A percentile compares a stretch with the other conserved stretches of the same genome.
Conservation (phyloP, 2,888 invertebrate genomes). For the Halocaridina rubra region DNA sequence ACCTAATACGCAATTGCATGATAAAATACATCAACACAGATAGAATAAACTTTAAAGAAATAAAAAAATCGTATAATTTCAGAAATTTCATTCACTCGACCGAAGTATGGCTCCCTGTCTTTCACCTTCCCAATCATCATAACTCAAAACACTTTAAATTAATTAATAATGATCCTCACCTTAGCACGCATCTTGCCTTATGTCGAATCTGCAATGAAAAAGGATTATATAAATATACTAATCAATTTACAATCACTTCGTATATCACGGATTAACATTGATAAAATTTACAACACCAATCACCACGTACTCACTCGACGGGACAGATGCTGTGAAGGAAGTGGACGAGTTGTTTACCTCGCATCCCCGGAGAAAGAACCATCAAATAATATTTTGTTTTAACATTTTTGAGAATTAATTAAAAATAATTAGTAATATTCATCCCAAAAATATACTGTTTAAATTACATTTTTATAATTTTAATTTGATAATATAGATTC, state of each 20-base stretch:
- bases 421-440: neutral
- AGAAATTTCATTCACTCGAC: too few species aligned
- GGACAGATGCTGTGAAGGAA: slow-evolving; percentile 2
- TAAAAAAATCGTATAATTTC: neutral
- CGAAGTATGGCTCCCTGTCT: neutral
- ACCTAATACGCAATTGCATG: too few species aligned
- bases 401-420: too few species aligned
- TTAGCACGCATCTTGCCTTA: slow-evolving; percentile 34
- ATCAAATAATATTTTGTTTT: too few species aligned
- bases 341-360: neutral
- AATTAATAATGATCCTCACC: slow-evolving; percentile 6
- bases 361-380: too few species aligned
- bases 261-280: neutral
- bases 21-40: neutral
- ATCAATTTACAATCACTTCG: neutral
- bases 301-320: neutral
- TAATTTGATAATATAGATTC: too few species aligned
- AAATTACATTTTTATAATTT: too few species aligned
- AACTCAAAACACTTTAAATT: neutral
- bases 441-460: too few species aligned
- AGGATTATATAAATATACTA: neutral
- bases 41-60: neutral
- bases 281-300: neutral
- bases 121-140: neutral
- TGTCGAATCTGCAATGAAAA: slow-evolving; percentile 2